Conservation (phyloP, 2,888 invertebrate genomes). For the Eupithecia subfuscata region DNA sequence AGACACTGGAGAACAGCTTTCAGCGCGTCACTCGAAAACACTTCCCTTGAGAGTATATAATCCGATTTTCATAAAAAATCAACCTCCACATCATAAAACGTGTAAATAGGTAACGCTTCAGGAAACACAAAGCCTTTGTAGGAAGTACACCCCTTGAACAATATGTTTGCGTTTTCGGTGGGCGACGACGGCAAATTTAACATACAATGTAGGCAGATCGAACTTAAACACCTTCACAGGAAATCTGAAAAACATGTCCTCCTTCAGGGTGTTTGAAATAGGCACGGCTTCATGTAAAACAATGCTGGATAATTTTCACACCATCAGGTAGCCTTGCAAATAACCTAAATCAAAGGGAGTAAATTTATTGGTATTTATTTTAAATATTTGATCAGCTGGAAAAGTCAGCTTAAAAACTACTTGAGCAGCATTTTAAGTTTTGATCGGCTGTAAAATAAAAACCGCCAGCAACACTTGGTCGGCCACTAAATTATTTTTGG, state of each 20-base stretch:
- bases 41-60: constrained; percentile 13
- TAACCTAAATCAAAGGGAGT: too few species aligned
- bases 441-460: too few species aligned
- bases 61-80: constrained; percentile 28
- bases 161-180: not conserved
- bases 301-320: too few species aligned
- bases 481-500: too few species aligned
- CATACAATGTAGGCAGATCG: not conserved
- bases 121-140: not conserved
- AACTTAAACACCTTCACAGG: not conserved
- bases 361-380: too few species aligned
- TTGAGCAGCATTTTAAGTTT: too few species aligned
- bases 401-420: too few species aligned
- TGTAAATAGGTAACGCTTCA: constrained; percentile 12
- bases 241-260: not conserved
- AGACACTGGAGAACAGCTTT: not conserved
- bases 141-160: not conserved
- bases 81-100: constrained; percentile 17
- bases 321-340: too few species aligned
- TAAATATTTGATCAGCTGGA: too few species aligned
- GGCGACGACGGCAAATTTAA: not conserved
- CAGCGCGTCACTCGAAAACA: not conserved
- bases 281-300: too few species aligned
- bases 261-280: too few species aligned
- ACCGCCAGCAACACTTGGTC: too few species aligned